Evolutionary conservation across 2,113 vertebrate species (phyloP).

Genomic region (Alosa alosa): DNA sequence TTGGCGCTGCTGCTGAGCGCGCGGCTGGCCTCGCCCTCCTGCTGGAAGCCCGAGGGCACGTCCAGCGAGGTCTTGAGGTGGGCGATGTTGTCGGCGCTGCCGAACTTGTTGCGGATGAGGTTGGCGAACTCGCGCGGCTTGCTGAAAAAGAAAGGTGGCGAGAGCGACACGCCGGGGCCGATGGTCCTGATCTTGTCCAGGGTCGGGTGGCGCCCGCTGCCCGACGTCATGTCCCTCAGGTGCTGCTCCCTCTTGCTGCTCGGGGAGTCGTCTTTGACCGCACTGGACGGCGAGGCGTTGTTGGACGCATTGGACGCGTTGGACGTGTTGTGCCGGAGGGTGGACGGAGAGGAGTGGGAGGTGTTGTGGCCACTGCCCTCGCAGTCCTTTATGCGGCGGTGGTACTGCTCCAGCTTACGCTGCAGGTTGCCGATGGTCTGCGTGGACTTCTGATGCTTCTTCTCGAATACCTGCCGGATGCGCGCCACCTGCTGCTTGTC

Average conservation of each 20-base stretch:
- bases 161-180: slow-evolving; percentile 87
- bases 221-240: slow-evolving; percentile 85
- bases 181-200: slow-evolving; percentile 93
- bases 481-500: slow-evolving; percentile 91
- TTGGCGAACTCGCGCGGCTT: slow-evolving; percentile 93
- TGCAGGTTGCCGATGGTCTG: slow-evolving; percentile 93
- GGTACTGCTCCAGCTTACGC: slow-evolving; percentile 94
- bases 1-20: slow-evolving; percentile 86
- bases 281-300: not conserved
- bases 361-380: slow-evolving; percentile 56
- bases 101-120: slow-evolving; percentile 94
- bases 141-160: slow-evolving; percentile 85
- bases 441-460: slow-evolving; percentile 95
- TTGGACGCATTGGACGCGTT: slow-evolving; percentile 45
- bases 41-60: slow-evolving; percentile 64
- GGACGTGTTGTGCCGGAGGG: slow-evolving; percentile 26
- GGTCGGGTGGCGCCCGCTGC: slow-evolving; percentile 84
- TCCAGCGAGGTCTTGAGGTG: slow-evolving; percentile 88
- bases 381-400: slow-evolving; percentile 87
- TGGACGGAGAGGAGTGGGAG: too few relatives aligned
- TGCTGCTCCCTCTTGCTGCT: slow-evolving; percentile 66
- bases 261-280: slow-evolving; percentile 63
- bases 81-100: slow-evolving; percentile 92
- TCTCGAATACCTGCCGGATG: slow-evolving; percentile 97
- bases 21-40: slow-evolving; percentile 71